Base-by-base conservation (phyloP, 2,113 vertebrate genomes). In the Eolophus roseicapilla region DNA sequence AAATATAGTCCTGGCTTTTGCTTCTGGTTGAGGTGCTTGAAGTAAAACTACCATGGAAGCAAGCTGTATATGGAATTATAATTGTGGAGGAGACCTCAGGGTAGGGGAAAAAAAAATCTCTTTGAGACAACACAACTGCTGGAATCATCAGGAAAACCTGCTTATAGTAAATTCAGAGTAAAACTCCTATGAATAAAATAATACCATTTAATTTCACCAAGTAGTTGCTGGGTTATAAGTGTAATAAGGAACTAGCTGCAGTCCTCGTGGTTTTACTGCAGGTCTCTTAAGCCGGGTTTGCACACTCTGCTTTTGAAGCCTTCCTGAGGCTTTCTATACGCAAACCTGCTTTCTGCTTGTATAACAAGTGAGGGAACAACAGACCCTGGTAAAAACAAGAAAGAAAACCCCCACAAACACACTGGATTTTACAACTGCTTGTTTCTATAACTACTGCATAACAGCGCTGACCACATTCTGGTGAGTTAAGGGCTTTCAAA, bases 391-490 rank as follows among this genome's bases (percentile, higher is more conserved):
- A 5, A 37, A 50, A 78, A 76, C 68, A 63, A 55, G 46, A 39
- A 31, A 8, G 20, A 24, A 27, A 28, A 6, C 1, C 18, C 27
- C 33, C 18, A 27, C 10, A 3, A 23, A n/a, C 57, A 59, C 33
- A 35, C 35, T 1, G 4, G 31, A 57, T 63, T 93, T 90, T 85
- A 90, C 60, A 89, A 11, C 28, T 8, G 10, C 33, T 63, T 82
- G 85, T 60, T 90, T 91, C 88, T 82, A 8, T 80, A 82, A 82
- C 70, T 16, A 50, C 10, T 0, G 29, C 62, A 55, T 16, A 69
- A 69, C 80, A 92, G 31, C 0, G 0, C 16, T 1, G 2, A 71
- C 76, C 64, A 21, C 2, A 0, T 20, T 75, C 19, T 8, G 80
- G 44, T 33, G 35, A 52, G 47, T 16, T 82, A 25, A 37, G 53